Base-by-base conservation (phyloP, 2,888 invertebrate species). In the Drymonia ruficornis region DNA sequence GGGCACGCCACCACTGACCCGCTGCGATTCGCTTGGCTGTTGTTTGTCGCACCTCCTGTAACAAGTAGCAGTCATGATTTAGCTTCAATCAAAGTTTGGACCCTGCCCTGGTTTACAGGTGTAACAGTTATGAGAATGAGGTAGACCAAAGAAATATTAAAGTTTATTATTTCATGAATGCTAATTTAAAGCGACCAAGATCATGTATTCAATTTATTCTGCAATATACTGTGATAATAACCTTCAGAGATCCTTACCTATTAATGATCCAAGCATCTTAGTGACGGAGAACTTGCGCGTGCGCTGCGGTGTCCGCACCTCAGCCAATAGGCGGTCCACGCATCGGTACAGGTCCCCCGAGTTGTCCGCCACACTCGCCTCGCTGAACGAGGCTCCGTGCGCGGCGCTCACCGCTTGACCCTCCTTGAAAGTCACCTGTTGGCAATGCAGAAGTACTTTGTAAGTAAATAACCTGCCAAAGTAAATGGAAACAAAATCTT, bases 281-380 rank as follows among this genome's bases (percentile, higher is more conserved):
- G 95, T 95, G 42, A 96, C 96, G 55, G 96, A 96, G 86, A 96
- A 96, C 83, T 96, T 96, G 66, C 96, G 89, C 65, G 95, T 94
- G 70, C 95, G 94, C 71, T 94, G 93, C 36, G 94, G 92, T 18
- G 91, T 93, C 59, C 95, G 94, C 56, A 95, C 95, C 76, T 96
- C 96, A 58, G 94, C 94, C 31, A 96, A 90, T 28, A 96, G 86
- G 46, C 94, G 89, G 79, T 96, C 96, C 72, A 97, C 96, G 55
- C 96, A 95, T 48, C 95, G 94, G 84, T 96, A 96, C 46, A 96
- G 94, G 70, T 95, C 95, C 15, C 95, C 94, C 23, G 95, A 95
- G 85, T 96, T 96, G 83, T 96, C 96, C 0, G 96, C 96, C 8
- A 96, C 96, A 19, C 96, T 96, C n/a, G 96, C 95, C 85, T 97